These are phyloP conservation scores for Trissolcus basalis DNA, from an alignment of 1,140 invertebrate genomes.

Conservation along the genomic window DNA sequence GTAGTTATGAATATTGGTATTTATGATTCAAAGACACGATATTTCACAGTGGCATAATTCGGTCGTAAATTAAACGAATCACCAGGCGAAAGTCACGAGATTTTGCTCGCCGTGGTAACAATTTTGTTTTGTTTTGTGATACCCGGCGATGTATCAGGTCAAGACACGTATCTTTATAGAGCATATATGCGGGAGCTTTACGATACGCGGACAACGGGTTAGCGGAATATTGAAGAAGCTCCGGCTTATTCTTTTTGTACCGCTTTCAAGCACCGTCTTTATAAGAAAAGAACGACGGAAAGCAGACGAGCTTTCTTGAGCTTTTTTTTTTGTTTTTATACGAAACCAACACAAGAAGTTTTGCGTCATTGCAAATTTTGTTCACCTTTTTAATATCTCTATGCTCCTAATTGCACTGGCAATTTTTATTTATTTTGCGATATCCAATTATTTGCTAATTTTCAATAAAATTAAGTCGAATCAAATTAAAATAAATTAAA, in stretches of 20 bases:
- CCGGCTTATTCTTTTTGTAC: conserved; percentile 37
- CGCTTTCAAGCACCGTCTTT: conserved; percentile 18
- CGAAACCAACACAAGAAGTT: neutral
- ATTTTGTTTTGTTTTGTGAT: conserved; percentile 41
- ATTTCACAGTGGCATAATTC: neutral
- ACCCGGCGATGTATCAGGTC: conserved; percentile 34
- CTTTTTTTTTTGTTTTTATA: conserved; percentile 10
- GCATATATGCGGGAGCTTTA: conserved; percentile 1
- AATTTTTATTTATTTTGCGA: too few species aligned
- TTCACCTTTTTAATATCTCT: too few species aligned
- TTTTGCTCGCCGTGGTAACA: conserved; percentile 16
- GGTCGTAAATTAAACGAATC: conserved; percentile 20
- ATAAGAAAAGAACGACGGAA: conserved; percentile 29
- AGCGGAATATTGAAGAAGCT: conserved; percentile 40
- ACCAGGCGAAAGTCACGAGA: too few species aligned
- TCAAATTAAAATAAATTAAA: too few species aligned
- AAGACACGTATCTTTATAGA: conserved; percentile 37
- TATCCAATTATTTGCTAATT: too few species aligned
- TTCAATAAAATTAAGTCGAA: too few species aligned
- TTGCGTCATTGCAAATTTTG: too few species aligned
- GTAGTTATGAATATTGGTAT: too few species aligned
- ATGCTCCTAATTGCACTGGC: too few species aligned
- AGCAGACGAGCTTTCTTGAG: conserved; percentile 11
- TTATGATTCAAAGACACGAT: too few species aligned
- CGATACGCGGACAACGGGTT: neutral